A percentile compares a stretch with the other conserved stretches of the same genome.
Evolutionary conservation across 2,888 invertebrate species (phyloP).

Genomic region (Leistus spinibarbis): DNA sequence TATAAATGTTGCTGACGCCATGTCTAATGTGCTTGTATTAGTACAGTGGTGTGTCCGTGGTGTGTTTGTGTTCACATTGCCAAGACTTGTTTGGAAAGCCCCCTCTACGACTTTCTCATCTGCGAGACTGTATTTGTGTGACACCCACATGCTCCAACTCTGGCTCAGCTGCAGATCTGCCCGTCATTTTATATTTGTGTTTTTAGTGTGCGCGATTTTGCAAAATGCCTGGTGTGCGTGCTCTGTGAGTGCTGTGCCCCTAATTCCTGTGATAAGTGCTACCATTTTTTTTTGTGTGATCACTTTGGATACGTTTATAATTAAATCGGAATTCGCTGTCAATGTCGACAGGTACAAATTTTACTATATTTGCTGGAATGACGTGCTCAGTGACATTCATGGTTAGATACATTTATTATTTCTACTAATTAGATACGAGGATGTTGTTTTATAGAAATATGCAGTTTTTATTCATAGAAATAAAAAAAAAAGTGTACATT

Average conservation of each 20-base stretch:
- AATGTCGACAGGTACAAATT: constrained; percentile 53
- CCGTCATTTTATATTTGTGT: constrained; percentile 23
- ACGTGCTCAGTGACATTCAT: not conserved
- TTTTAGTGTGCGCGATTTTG: constrained; percentile 14
- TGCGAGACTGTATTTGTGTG: not conserved
- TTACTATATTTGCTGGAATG: not conserved
- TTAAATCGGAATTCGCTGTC: constrained; percentile 53
- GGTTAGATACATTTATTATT: not conserved
- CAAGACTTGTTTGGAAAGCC: constrained; percentile 26
- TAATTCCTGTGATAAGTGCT: not conserved
- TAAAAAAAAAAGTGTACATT: not conserved
- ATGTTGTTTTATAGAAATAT: not conserved
- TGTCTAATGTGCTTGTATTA: constrained; percentile 8
- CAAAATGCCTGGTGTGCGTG: not conserved
- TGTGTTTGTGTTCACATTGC: constrained; percentile 25
- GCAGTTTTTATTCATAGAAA: not conserved
- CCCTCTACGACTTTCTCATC: not conserved
- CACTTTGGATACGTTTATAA: constrained; percentile 46
- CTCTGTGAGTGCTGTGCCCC: not conserved
- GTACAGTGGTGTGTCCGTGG: too few relatives aligned
- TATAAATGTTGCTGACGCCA: constrained; percentile 35
- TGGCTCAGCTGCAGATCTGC: constrained; percentile 26
- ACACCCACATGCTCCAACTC: constrained; percentile 18
- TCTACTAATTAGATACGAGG: not conserved
- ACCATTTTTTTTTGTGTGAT: constrained; percentile 20